These are phyloP conservation scores for Kobus ellipsiprymnus DNA, from an alignment of 2,113 vertebrate species.

Conservation along the genomic window DNA sequence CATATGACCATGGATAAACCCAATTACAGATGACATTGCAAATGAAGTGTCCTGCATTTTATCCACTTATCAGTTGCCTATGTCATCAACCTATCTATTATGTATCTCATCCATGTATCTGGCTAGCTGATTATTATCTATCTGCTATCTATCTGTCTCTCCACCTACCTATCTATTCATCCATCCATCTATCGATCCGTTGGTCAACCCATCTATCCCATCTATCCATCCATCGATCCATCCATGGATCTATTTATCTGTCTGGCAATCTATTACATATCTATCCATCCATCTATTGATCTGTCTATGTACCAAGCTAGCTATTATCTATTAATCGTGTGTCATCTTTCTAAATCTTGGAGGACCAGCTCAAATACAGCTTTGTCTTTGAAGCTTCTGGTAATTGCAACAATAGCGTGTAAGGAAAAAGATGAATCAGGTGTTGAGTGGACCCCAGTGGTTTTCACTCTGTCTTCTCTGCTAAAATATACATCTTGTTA, in stretches of 20 bases:
- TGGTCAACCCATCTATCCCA: no score
- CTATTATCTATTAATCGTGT: not conserved
- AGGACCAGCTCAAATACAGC: not conserved
- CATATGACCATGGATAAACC: rapidly evolving
- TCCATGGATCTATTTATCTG: no score
- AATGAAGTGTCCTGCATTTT: not conserved
- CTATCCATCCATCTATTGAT: no score
- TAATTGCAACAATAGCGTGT: not conserved
- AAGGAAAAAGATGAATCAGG: not conserved
- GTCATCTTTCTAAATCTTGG: not conserved
- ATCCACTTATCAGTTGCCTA: no score
- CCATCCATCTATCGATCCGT: not conserved
- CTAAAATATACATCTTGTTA: not conserved
- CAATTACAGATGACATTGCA: not conserved
- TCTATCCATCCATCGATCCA: no score
- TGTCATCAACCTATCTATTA: not conserved
- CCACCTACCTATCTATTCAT: no score
- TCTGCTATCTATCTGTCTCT: not conserved
- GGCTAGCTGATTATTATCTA: not conserved
- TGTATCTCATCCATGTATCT: not conserved
- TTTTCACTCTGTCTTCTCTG: not conserved
- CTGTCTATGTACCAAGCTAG: not conserved
- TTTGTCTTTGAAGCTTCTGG: not conserved
- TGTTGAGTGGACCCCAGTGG: not conserved
- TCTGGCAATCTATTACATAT: no score